Percentiles rank a stretch among this genome's conserved stretches.
Conservation (phyloP, 1,140 invertebrate species). For the Manduca sexta region DNA sequence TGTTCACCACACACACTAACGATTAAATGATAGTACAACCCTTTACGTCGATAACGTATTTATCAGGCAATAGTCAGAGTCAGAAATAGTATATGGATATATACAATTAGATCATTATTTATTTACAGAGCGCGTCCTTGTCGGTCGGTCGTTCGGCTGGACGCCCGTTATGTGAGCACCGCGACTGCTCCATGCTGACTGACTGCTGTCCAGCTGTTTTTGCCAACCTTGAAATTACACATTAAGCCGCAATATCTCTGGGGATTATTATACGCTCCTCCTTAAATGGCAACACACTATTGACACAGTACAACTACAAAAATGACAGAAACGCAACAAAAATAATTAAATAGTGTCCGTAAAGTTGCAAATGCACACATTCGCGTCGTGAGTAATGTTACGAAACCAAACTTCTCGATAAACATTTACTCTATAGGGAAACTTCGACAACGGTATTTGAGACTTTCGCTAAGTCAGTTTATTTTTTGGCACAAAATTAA, state of each 20-base stretch:
- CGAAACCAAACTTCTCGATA: conserved; percentile 20
- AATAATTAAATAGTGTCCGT: no score
- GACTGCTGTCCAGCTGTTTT: conserved; percentile 30
- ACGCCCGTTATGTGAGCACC: conserved; percentile 41
- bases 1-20: neutral
- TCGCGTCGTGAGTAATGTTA: conserved; percentile 18
- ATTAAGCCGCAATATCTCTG: conserved; percentile 13
- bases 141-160: conserved; percentile 25
- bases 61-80: conserved; percentile 26
- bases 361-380: conserved; percentile 15
- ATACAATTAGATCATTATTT: conserved; percentile 72
- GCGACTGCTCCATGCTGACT: conserved; percentile 22
- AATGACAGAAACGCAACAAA: no score
- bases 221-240: conserved; percentile 48
- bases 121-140: conserved; percentile 48
- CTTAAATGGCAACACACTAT: no score
- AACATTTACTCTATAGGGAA: conserved; percentile 28
- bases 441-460: conserved; percentile 23
- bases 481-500: conserved; percentile 13
- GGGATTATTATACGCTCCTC: no score
- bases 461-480: conserved; percentile 35
- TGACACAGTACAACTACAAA: no score
- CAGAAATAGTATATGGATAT: conserved; percentile 50
- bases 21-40: neutral
- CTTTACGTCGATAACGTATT: conserved; percentile 4